Conservation (phyloP, 2,888 invertebrate genomes). For the Drosophila ezoana region DNA sequence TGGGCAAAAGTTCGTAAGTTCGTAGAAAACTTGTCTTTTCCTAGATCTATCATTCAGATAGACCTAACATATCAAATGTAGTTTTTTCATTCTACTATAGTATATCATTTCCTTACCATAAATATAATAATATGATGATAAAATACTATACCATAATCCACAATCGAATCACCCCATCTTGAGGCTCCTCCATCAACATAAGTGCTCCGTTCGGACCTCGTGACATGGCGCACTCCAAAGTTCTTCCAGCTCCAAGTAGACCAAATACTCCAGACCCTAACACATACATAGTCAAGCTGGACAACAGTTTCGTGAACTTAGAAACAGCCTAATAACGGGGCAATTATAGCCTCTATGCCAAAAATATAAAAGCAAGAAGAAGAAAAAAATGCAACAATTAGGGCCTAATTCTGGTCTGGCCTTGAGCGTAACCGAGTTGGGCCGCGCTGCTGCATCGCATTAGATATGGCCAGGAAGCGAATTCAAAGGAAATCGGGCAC, state of each 20-base stretch:
- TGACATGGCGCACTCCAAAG: too few relatives aligned
- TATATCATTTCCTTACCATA: too few relatives aligned
- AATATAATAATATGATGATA: too few relatives aligned
- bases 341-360: constrained; percentile 25
- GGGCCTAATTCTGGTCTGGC: constrained; percentile 18
- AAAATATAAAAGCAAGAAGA: constrained; percentile 4
- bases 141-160: too few relatives aligned
- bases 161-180: too few relatives aligned
- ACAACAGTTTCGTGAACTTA: neutral
- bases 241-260: neutral
- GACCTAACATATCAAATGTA: too few relatives aligned
- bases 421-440: constrained; percentile 25
- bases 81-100: too few relatives aligned
- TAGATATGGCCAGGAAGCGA: constrained; percentile 47
- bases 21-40: too few relatives aligned
- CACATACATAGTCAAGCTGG: neutral
- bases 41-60: too few relatives aligned
- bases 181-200: too few relatives aligned
- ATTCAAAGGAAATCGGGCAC: constrained; percentile 44
- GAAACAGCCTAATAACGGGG: constrained; percentile 6
- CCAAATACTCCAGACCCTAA: neutral
- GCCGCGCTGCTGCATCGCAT: constrained; percentile 24
- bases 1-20: too few relatives aligned
- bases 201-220: too few relatives aligned
- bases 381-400: constrained; percentile 19